Conservation (phyloP, 2,888 invertebrate genomes). For the Nowickia ferox region DNA sequence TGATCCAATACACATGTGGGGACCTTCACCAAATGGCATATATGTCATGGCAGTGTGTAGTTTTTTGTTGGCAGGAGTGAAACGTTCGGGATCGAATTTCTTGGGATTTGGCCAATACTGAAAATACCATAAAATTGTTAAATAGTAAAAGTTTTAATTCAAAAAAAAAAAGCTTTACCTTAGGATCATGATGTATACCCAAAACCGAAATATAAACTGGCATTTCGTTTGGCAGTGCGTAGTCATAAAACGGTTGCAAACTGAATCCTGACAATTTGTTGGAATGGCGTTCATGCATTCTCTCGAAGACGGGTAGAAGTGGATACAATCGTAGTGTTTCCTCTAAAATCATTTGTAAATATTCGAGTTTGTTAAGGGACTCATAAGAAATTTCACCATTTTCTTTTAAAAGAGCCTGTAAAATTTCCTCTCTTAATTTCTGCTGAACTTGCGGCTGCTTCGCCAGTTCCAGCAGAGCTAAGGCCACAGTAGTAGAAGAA, state of each 20-base stretch:
- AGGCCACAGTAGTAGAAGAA: conserved; percentile 82
- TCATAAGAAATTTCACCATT: conserved; percentile 83
- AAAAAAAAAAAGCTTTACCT: conserved; percentile 73
- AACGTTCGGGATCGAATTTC: conserved; percentile 77
- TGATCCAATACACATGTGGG: conserved; percentile 76
- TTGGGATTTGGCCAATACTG: conserved; percentile 74
- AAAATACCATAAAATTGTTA: neutral
- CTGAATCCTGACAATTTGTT: conserved; percentile 73
- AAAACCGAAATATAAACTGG: conserved; percentile 80
- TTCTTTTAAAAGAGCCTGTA: conserved; percentile 77
- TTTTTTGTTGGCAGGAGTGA: conserved; percentile 70
- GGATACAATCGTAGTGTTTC: conserved; percentile 82
- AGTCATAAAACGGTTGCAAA: conserved; percentile 78
- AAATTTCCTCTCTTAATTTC: conserved; percentile 82
- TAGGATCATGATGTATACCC: conserved; percentile 80
- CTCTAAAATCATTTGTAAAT: conserved; percentile 82
- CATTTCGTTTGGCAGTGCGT: conserved; percentile 77
- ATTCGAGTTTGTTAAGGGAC: conserved; percentile 81
- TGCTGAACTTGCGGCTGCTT: conserved; percentile 82
- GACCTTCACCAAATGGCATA: conserved; percentile 79
- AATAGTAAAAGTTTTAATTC: neutral
- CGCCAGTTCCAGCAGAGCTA: conserved; percentile 82
- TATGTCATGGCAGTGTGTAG: conserved; percentile 62
- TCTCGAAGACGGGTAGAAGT: conserved; percentile 77
- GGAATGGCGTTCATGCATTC: conserved; percentile 42